Evolutionary conservation across 2,113 vertebrate genomes (phyloP), one percentile per base, ranked within the genome.

Genomic region (Hucho hucho): DNA sequence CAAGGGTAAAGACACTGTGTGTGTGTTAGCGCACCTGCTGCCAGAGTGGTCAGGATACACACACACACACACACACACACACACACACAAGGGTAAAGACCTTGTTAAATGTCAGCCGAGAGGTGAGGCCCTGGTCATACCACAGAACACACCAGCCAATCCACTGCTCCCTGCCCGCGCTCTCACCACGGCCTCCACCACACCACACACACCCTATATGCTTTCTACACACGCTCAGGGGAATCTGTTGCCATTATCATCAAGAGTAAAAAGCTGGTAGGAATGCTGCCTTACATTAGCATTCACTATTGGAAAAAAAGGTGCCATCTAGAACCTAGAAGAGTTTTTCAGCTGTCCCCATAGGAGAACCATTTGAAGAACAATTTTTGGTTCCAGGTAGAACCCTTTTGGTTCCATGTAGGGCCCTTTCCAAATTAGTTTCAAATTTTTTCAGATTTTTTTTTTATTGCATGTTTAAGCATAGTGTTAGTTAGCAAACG

Each of bases 71-170:
- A 43, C 9, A 37, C 22, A n/a, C 32, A 70, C 20, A 16, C 24
- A 69, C 12, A 71, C 32, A 32, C 12, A n/a, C 0, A 9, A 61
- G 61, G 61, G 68, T 46, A 61, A 61, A 37, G 24, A 70, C 75
- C 69, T 61, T 46, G 9, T 25, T 43, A 68, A 77, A 77, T 75
- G 69, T 75, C 79, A 79, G 24, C 24, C 7, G 3, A 6, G 14
- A 70, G 79, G 71, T 81, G 64, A 74, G 66, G 29, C 6, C 22
- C 20, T 64, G 69, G 71, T 72, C 71, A 67, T 1, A 16, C 32
- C 37, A 47, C 4, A 43, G n/a, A 73, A 5, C n/a, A 18, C 13
- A n/a, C 18, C 37, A 32, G 65, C 37, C 63, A 28, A 75, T 65
- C 1, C 16, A 53, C 56, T 24, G 20, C 14, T 14, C 49, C 53